Evolutionary conservation across 2,113 vertebrate species (phyloP), one percentile per base, ranked within the genome.

Genomic region (Apus apus): DNA sequence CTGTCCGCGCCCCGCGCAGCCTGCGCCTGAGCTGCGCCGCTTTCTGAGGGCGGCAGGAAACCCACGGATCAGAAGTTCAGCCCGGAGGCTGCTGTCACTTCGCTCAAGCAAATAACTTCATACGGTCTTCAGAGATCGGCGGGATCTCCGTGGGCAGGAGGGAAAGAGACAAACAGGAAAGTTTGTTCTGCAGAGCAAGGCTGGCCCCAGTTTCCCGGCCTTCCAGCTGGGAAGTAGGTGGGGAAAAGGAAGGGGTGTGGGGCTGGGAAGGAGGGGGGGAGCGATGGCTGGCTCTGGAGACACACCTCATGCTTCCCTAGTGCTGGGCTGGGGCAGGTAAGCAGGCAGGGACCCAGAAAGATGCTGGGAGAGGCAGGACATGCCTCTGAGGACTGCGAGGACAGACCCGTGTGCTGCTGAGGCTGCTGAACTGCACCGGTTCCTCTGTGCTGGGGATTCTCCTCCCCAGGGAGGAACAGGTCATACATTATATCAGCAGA

Each of bases 41-140:
- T 46, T 66, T 93, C 66, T 94, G 95, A 97, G 97, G 93, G 74
- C 40, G 87, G 87, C 96, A 95, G 97, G 89, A 90, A 89, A 92
- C 84, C 82, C 91, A 90, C 3, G 32, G 93, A 97, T 98, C 97
- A 97, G 95, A 97, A 85, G 93, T 89, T 32, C 79, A 94, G 97
- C 98, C 98, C 4, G 8, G 95, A 96, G 97, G 98, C 97, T 93
- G 90, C 97, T 97, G 97, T 98, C 97, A 96, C 86, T 95, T 89
- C 84, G 53, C 94, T 90, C 66, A 14, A 91, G 92, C 85, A 79
- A 96, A 94, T 93, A 90, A 97, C 94, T 97, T 97, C 85, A 92
- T 93, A 92, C 20, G 18, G 57, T 22, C 82, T 36, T 72, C 78
- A 16, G 64, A 72, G 91, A 36, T 43, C 5, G 2, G 11, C 23